phyloP scores from a whole-genome alignment of 64 coral and sea anemone genomes.

The Trachythela sp. region DNA sequence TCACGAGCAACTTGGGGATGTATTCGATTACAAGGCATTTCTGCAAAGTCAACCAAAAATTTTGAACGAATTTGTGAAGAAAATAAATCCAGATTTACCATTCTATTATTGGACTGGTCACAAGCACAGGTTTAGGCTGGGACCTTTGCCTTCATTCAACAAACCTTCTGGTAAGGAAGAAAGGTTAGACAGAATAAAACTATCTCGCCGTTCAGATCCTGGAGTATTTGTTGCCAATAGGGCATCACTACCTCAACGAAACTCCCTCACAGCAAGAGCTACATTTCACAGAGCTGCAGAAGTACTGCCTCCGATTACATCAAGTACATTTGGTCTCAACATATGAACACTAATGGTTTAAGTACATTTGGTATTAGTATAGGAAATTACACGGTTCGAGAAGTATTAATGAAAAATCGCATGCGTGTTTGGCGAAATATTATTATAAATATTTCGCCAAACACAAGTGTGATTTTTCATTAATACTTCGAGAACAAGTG shows the following conservation, averaged over 20 bases:
- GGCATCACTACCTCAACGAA: conserved; percentile 32
- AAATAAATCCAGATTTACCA: conserved; percentile 26
- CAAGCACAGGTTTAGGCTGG: neutral
- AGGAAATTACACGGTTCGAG: no score
- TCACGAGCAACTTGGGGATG: neutral
- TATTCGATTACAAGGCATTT: conserved; percentile 38
- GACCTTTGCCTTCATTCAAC: conserved; percentile 30
- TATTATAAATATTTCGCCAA: no score
- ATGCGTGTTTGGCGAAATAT: no score
- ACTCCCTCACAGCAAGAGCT: conserved; percentile 17
- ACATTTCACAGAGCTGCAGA: no score
- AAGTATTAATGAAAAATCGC: no score
- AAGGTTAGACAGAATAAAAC: conserved; percentile 34
- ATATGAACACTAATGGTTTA: neutral
- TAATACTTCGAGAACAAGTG: no score
- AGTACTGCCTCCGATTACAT: conserved; percentile 19
- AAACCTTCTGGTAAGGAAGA: conserved; percentile 24
- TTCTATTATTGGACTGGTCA: conserved; percentile 50
- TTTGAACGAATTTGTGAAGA: conserved; percentile 32
- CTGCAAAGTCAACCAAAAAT: neutral
- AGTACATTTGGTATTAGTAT: neutral
- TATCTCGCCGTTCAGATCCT: conserved; percentile 39
- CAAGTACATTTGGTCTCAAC: neutral
- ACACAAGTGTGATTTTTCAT: no score
- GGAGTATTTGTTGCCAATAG: conserved; percentile 48